These are phyloP conservation scores for Apodemia zela DNA, from an alignment of 2,888 invertebrate genomes.

Conservation along the genomic window DNA sequence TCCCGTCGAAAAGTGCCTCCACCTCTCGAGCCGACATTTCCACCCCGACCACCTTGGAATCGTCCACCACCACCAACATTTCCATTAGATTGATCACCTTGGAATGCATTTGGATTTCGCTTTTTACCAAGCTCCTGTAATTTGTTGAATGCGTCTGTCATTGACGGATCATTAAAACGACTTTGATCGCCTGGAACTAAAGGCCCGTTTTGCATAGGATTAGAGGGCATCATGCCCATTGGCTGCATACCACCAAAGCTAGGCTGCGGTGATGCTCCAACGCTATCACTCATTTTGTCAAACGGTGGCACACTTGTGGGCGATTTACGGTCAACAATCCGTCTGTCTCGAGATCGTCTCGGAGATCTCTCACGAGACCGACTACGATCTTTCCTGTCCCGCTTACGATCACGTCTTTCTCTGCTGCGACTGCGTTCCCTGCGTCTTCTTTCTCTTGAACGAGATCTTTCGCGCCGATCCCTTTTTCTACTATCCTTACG, in stretches of 20 bases:
- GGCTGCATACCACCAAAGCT: constrained; percentile 30
- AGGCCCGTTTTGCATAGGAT: constrained; percentile 40
- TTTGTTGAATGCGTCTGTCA: constrained; percentile 57
- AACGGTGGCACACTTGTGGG: constrained; percentile 45
- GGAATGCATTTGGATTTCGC: constrained; percentile 81
- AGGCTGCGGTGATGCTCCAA: constrained; percentile 2
- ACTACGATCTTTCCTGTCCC: constrained; percentile 76
- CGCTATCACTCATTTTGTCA: constrained; percentile 22
- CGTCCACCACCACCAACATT: constrained; percentile 32
- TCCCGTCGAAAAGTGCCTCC: constrained; percentile 48
- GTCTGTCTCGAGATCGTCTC: constrained; percentile 74
- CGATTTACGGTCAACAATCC: constrained; percentile 61
- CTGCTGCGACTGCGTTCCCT: constrained; percentile 82
- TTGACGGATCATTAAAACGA: constrained; percentile 53
- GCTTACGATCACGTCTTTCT: constrained; percentile 69
- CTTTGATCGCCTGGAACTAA: constrained; percentile 27
- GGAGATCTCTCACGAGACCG: constrained; percentile 78
- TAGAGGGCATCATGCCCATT: constrained; percentile 35
- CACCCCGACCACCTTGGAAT: constrained; percentile 38
- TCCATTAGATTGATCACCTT: constrained; percentile 53
- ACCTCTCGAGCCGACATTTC: constrained; percentile 39
- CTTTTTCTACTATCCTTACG: constrained; percentile 63
- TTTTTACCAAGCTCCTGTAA: constrained; percentile 76
- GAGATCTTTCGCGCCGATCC: constrained; percentile 72
- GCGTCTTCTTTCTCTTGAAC: constrained; percentile 81